Evolutionary conservation across 2,888 invertebrate species (phyloP), one percentile per base, ranked within the genome.

Genomic region (Helicoverpa assulta): DNA sequence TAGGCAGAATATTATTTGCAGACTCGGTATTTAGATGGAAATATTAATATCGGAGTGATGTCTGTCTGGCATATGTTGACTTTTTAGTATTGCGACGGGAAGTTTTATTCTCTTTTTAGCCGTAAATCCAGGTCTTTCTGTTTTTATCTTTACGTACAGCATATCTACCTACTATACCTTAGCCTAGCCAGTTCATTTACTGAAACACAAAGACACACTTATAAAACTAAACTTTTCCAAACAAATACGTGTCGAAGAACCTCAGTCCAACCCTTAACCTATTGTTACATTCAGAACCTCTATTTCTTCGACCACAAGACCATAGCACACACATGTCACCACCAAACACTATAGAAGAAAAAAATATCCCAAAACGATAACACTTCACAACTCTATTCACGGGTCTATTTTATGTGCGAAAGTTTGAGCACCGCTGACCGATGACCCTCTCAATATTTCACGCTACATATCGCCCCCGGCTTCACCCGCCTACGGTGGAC

Each of bases 361-460:
- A 33, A 76, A 64, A 52, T 19, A 60, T 60, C 80, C 77, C 40
- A 54, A 80, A 77, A 76, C 80, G 64, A 76, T 77, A 76, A 76
- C 56, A 19, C 37, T 62, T 60, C 65, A 76, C 75, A 62, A 26
- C 26, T 72, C 67, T 77, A 65, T 64, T 65, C 59, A 47, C 53
- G 37, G 3, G 40, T 51, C 57, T 67, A 70, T 72, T 63, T 70
- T 68, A 77, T 65, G 12, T 53, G 26, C 50, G 19, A 86, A 85
- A 91, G 85, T 90, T 93, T 92, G 91, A 88, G 90, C 77, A 80
- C 72, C 90, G 57, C 72, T 80, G 86, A 59, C 50, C 73, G 82
- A 84, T 90, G 89, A 90, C 91, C 92, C 92, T 89, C 89, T 88
- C 90, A 89, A 92, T 93, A 91, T 91, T 93, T 93, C 90, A 93